Conservation (phyloP, 2,113 vertebrate genomes). For the Reinhardtius hippoglossoides region DNA sequence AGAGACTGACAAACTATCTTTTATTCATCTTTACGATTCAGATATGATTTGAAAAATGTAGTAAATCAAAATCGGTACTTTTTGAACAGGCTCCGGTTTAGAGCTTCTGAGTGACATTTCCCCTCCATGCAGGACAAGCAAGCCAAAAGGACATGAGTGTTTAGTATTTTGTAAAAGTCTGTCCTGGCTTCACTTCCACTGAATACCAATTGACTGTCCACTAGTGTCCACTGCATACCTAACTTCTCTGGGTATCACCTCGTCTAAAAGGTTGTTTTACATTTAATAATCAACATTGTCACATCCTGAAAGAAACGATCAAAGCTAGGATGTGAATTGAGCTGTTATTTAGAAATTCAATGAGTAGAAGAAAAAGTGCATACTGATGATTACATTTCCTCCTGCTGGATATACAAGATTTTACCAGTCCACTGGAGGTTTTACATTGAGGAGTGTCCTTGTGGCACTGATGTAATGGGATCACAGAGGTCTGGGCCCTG, state of each 20-base stretch:
- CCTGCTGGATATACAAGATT: slow-evolving; percentile 7
- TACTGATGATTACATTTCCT: background rate
- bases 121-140: background rate
- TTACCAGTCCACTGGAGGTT: slow-evolving; percentile 11
- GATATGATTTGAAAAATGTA: background rate
- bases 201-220: slow-evolving; percentile 22
- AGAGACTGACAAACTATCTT: background rate
- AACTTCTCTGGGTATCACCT: background rate
- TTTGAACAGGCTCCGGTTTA: slow-evolving; percentile 8
- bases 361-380: background rate
- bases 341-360: background rate
- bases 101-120: slow-evolving; percentile 6
- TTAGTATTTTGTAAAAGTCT: slow-evolving; percentile 38
- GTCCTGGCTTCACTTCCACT: slow-evolving; percentile 14
- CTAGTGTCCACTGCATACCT: background rate
- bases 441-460: slow-evolving; percentile 30
- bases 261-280: background rate
- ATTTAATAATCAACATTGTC: background rate
- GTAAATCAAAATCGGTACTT: background rate
- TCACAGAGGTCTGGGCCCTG: slow-evolving; percentile 44
- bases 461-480: slow-evolving; percentile 57
- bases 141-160: slow-evolving; percentile 7
- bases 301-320: background rate
- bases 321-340: background rate
- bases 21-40: background rate